A percentile compares a stretch with the other conserved stretches of the same genome.
These are phyloP conservation scores for Malacoctenus gilli DNA, from an alignment of 2,797 vertebrate species.

Conservation along the genomic window DNA sequence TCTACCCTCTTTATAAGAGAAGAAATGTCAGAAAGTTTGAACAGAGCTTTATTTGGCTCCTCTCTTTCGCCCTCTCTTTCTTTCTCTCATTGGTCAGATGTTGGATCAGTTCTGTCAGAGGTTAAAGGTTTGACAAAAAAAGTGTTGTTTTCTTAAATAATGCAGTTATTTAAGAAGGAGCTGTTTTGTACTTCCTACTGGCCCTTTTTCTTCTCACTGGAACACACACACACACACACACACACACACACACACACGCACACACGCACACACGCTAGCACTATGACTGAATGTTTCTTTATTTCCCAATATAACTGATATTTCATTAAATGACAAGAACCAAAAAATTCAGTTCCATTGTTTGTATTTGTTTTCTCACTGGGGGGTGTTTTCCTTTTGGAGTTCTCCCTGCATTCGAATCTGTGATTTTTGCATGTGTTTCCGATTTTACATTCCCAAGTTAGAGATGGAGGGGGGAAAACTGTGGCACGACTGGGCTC, in stretches of 20 bases:
- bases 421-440: constrained; percentile 69
- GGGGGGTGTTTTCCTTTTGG: constrained; percentile 42
- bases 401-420: constrained; percentile 34
- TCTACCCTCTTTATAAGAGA: too few relatives aligned
- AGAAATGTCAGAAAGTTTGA: too few relatives aligned
- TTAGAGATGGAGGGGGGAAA: constrained; percentile 60
- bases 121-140: constrained; percentile 49
- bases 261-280: constrained; percentile 10
- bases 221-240: constrained; percentile 8
- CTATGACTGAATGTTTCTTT: constrained; percentile 24
- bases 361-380: constrained; percentile 55
- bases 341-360: constrained; percentile 40
- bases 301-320: constrained; percentile 43
- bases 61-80: constrained; percentile 13
- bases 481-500: constrained; percentile 58
- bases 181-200: constrained; percentile 38
- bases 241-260: constrained; percentile 3
- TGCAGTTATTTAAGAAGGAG: too few relatives aligned
- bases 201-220: constrained; percentile 32
- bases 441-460: constrained; percentile 63
- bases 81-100: constrained; percentile 55
- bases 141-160: constrained; percentile 49
- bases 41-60: too few relatives aligned
- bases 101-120: constrained; percentile 53
- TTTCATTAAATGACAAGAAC: constrained; percentile 54